Evolutionary conservation across 2,888 invertebrate genomes (phyloP).

Genomic region (Acrobasis suavella): DNA sequence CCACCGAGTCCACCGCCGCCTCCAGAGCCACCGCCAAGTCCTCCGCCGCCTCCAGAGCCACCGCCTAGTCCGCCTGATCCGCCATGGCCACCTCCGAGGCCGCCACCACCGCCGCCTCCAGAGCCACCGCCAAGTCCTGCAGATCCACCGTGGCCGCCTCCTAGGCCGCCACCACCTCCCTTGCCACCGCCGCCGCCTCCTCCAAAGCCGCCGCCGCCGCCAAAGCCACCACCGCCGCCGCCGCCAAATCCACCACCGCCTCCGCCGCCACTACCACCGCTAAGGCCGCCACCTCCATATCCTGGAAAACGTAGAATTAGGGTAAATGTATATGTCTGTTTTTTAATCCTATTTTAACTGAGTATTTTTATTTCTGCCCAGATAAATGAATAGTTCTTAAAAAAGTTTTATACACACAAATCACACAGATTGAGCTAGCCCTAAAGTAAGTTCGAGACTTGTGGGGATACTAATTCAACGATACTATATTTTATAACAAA

Average conservation of each 20-base stretch:
- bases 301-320: slow-evolving; percentile 32
- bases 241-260: slow-evolving; percentile 31
- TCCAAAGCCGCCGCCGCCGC: slow-evolving; percentile 26
- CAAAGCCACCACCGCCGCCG: slow-evolving; percentile 30
- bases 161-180: slow-evolving; percentile 29
- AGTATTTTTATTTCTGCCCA: no score
- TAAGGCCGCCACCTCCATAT: slow-evolving; percentile 33
- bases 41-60: slow-evolving; percentile 25
- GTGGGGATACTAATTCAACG: no score
- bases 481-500: no score
- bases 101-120: slow-evolving; percentile 35
- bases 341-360: no score
- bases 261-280: slow-evolving; percentile 30
- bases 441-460: no score
- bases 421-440: no score
- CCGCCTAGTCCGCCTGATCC: slow-evolving; percentile 38
- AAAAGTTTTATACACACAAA: no score
- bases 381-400: no score
- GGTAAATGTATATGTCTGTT: no score
- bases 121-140: slow-evolving; percentile 41
- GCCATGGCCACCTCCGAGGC: slow-evolving; percentile 31
- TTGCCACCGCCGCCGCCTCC: no score
- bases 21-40: slow-evolving; percentile 25
- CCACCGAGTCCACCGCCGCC: slow-evolving; percentile 31
- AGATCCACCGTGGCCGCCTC: slow-evolving; percentile 31